Conservation (phyloP, 1,140 invertebrate genomes). For the Drosophila lacteicornis region DNA sequence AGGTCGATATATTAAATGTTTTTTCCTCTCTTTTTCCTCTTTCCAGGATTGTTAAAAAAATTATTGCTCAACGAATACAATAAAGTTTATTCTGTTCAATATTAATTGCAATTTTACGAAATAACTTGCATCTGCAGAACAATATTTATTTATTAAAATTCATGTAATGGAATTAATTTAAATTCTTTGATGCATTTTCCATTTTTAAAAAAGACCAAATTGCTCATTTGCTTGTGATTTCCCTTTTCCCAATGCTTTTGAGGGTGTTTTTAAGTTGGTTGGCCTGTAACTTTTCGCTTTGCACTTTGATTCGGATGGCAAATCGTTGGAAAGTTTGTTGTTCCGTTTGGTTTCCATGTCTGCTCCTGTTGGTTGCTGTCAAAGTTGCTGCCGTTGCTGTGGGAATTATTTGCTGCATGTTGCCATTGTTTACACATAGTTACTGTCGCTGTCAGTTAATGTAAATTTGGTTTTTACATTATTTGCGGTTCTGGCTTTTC, state of each 20-base stretch:
- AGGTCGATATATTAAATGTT: constrained; percentile 22
- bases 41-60: neutral
- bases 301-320: constrained; percentile 29
- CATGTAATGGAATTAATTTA: neutral
- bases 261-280: constrained; percentile 9
- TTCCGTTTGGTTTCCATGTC: constrained; percentile 24
- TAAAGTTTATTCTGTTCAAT: neutral
- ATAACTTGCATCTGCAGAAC: neutral
- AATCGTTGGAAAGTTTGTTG: constrained; percentile 39
- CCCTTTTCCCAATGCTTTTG: neutral
- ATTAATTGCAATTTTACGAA: neutral
- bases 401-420: constrained; percentile 36
- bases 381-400: constrained; percentile 38
- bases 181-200: neutral
- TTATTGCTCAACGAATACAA: neutral
- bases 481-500: constrained; percentile 28
- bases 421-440: constrained; percentile 49
- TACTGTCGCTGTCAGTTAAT: constrained; percentile 49
- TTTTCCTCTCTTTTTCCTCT: neutral
- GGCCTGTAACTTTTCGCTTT: constrained; percentile 18
- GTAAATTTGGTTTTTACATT: constrained; percentile 43
- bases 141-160: neutral
- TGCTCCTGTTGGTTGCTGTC: constrained; percentile 43
- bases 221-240: neutral
- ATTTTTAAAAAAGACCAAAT: neutral